Evolutionary conservation across 2,888 invertebrate genomes (phyloP).

Genomic region (Terebella lapidaria): DNA sequence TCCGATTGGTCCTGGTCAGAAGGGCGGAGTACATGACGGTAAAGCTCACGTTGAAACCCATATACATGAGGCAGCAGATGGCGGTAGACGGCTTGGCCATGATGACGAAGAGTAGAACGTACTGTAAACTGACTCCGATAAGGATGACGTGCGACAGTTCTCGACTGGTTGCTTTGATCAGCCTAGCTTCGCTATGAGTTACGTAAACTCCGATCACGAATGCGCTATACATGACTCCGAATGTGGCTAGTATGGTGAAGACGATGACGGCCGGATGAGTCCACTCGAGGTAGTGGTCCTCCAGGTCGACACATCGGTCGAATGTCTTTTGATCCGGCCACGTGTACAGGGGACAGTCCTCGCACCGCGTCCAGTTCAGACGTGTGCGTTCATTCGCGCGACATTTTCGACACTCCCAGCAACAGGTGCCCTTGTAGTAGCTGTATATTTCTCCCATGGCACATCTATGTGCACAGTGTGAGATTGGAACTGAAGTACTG

Average conservation of each 20-base stretch:
- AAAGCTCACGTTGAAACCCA: constrained; percentile 43
- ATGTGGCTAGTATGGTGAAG: constrained; percentile 10
- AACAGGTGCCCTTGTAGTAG: constrained; percentile 37
- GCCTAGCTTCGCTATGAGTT: constrained; percentile 29
- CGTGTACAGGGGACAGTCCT: constrained; percentile 24
- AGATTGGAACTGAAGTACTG: constrained; percentile 9
- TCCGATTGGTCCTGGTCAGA: constrained; percentile 42
- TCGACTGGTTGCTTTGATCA: constrained; percentile 43
- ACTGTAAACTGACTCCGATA: constrained; percentile 34
- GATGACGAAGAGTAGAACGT: constrained; percentile 33
- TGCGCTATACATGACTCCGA: constrained; percentile 23
- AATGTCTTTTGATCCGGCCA: constrained; percentile 24
- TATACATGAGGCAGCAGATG: constrained; percentile 35
- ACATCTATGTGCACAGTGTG: constrained; percentile 23
- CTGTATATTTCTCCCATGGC: constrained; percentile 32
- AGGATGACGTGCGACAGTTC: constrained; percentile 41
- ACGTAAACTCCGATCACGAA: constrained; percentile 22
- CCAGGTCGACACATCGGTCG: constrained; percentile 16
- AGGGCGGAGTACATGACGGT: constrained; percentile 42
- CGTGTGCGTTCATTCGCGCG: constrained; percentile 34
- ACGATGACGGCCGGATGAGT: constrained; percentile 20
- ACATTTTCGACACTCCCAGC: constrained; percentile 40
- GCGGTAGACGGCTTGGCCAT: constrained; percentile 30
- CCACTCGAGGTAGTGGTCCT: constrained; percentile 16
- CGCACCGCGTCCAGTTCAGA: constrained; percentile 32